Evolutionary conservation across 2,113 vertebrate species (phyloP), one percentile per base, ranked within the genome.

Genomic region (Malurus alboscapulatus): DNA sequence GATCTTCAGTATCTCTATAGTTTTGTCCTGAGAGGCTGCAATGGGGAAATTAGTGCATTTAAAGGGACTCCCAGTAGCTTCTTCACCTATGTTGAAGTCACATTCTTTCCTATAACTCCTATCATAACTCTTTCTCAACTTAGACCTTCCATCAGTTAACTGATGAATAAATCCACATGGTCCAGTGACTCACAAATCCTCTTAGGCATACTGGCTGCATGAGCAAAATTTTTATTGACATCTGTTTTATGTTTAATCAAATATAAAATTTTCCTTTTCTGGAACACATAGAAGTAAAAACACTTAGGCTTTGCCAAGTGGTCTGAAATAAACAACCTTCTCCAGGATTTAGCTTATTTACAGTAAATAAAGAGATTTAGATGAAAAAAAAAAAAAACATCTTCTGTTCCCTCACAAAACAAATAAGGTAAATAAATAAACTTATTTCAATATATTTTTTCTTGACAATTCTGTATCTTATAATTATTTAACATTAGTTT

Each of bases 1-100:
- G 0, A 0, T 61, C 27, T 66, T 61, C 47, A 83, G 9, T 14
- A 45, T 25, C 8, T 48, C 30, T 48, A 17, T 1, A 45, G 5
- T 25, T 72, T 76, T 79, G 8, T 54, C 20, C 57, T 50, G 6
- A 63, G 22, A 45, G 6, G 5, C 6, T 55, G 32, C 6, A 47
- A 2, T 80, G 20, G 30, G 26, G 5, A 61, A 25, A 30, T 73
- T 66, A 82, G 15, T 48, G 34, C 11, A 16, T 15, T 45, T 71
- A 73, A 45, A 87, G 8, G 14, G 13, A 73, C 8, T 53, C 14
- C 7, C 13, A 48, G 54, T 50, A 2, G 0, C 27, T 45, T 76
- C 21, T 67, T 86, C 19, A n/a, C 5, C 22, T n/a, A 0, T 50
- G 12, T 25, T 48, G 30, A 58, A 90, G 19, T 50, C 17, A 7